Conservation (phyloP, 2,888 invertebrate genomes). For the Rhagium mordax region DNA sequence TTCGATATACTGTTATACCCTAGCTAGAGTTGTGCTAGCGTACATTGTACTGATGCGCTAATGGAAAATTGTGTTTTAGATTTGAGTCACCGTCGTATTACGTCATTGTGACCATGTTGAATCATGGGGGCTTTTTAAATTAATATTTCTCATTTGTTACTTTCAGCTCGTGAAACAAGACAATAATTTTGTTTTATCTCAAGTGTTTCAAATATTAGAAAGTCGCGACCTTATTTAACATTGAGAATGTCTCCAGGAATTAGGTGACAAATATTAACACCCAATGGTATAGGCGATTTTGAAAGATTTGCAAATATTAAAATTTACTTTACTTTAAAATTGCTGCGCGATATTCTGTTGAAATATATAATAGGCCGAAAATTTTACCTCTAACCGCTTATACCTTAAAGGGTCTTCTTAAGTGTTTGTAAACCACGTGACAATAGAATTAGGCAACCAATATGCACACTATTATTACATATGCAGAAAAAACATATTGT, state of each 20-base stretch:
- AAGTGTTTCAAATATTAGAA: not conserved
- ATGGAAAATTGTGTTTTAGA: constrained; percentile 48
- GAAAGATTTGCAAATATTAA: not conserved
- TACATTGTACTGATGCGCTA: constrained; percentile 30
- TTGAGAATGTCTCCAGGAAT: not conserved
- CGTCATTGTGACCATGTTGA: constrained; percentile 27
- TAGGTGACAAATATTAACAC: not conserved
- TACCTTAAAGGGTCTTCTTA: too few relatives aligned
- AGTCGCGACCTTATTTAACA: not conserved
- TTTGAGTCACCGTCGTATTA: constrained; percentile 46
- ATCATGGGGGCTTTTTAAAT: constrained; percentile 31
- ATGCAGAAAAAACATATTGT: too few relatives aligned
- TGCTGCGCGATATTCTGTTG: too few relatives aligned
- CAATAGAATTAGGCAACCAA: too few relatives aligned
- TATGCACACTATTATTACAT: too few relatives aligned
- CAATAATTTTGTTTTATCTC: not conserved
- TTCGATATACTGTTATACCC: constrained; percentile 21
- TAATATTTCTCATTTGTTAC: constrained; percentile 14
- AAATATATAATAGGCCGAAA: too few relatives aligned
- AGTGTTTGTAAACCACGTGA: too few relatives aligned
- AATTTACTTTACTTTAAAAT: too few relatives aligned
- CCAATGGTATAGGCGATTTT: not conserved
- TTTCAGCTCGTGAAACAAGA: not conserved
- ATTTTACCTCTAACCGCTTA: too few relatives aligned
- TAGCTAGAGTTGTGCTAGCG: not conserved